These are phyloP conservation scores for Scolopax rusticola DNA, from an alignment of 2,797 vertebrate species.

Conservation along the genomic window DNA sequence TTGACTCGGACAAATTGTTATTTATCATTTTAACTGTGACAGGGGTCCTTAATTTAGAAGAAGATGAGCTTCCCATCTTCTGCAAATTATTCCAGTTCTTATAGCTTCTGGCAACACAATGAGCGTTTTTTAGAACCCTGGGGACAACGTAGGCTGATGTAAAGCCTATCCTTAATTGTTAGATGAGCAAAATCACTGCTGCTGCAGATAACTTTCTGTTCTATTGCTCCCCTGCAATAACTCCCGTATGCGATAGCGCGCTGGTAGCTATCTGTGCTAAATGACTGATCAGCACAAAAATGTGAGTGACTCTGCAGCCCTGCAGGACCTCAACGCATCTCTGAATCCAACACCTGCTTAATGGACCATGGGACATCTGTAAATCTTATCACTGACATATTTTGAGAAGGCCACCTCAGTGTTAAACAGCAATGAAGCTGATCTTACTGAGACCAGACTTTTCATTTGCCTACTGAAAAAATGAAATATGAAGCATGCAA, in stretches of 20 bases:
- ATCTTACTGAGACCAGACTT: background rate
- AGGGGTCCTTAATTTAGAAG: background rate
- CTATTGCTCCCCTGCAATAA: background rate
- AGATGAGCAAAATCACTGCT: background rate
- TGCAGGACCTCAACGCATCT: background rate
- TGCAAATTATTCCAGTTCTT: background rate
- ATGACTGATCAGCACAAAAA: slow-evolving; percentile 49
- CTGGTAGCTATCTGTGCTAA: slow-evolving; percentile 23
- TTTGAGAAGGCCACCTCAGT: slow-evolving; percentile 1
- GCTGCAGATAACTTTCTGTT: background rate
- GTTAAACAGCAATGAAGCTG: slow-evolving; percentile 13
- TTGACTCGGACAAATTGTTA: background rate
- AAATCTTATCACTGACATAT: slow-evolving; percentile 49
- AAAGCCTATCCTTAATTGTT: background rate
- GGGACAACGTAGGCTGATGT: background rate
- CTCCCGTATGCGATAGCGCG: background rate
- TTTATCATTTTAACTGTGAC: background rate
- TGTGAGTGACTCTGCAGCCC: background rate
- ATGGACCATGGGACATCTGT: slow-evolving; percentile 33
- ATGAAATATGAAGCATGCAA: background rate
- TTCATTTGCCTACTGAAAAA: slow-evolving; percentile 4
- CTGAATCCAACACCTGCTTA: slow-evolving; percentile 31
- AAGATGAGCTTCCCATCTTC: background rate
- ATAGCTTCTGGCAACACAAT: background rate
- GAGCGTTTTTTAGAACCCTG: background rate